Conservation (phyloP, 1,140 invertebrate species). For the Caenorhabditis elegans region WBcel235 BX284605.5:11096501-11097000, state of each 20-base stretch:
- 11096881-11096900: background rate
- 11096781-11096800: background rate
- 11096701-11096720: background rate
- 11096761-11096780: constrained; percentile 4
- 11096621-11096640: background rate
- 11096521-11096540: background rate
- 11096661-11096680: background rate
- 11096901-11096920: background rate
- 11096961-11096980: background rate
- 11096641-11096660: background rate
- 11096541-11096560: background rate
- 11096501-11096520: background rate
- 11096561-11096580: background rate
- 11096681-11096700: background rate
- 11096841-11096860: background rate
- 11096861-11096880: background rate
- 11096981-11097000: background rate
- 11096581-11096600: background rate
- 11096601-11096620: background rate
- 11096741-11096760: background rate
- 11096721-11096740: background rate
- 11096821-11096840: background rate
- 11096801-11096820: background rate
- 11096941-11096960: background rate
- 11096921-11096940: background rate